Evolutionary conservation across 1,140 invertebrate species (phyloP).

Genomic region (Drosophila dunni): DNA sequence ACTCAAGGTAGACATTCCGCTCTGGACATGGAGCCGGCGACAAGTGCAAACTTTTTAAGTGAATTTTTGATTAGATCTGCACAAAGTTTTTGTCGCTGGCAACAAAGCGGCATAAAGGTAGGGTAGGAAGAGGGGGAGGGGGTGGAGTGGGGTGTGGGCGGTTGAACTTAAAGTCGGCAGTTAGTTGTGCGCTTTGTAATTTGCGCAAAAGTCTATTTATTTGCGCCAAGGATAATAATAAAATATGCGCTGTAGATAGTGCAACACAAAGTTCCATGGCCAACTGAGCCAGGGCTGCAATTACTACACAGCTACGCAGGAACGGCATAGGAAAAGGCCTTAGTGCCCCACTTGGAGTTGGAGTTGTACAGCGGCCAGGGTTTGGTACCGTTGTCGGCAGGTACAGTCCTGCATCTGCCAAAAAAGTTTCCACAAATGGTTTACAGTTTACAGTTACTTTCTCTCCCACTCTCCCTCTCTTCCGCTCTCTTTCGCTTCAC

Average conservation of each 20-base stretch:
- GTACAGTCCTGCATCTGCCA: slow-evolving; percentile 22
- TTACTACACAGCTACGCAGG: slow-evolving; percentile 8
- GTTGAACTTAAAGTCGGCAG: slow-evolving; percentile 71
- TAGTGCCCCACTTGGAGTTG: no score
- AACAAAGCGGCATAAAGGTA: slow-evolving; percentile 49
- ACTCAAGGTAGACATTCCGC: slow-evolving; percentile 53
- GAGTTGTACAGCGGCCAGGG: no score
- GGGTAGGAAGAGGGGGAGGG: not conserved
- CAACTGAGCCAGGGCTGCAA: slow-evolving; percentile 25
- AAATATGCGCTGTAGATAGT: slow-evolving; percentile 77
- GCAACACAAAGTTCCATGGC: slow-evolving; percentile 55
- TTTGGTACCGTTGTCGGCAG: no score
- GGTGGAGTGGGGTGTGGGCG: not conserved
- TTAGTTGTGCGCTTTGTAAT: slow-evolving; percentile 77
- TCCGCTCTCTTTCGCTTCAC: not conserved
- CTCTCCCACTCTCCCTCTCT: no score
- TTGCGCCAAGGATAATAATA: slow-evolving; percentile 79
- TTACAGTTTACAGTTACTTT: slow-evolving; percentile 22
- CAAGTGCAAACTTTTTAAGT: slow-evolving; percentile 80
- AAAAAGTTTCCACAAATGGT: slow-evolving; percentile 66
- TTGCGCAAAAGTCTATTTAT: slow-evolving; percentile 79
- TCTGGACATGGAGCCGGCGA: slow-evolving; percentile 42
- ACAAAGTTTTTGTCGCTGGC: slow-evolving; percentile 75
- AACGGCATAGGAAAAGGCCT: no score
- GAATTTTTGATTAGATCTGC: slow-evolving; percentile 82